Conservation (phyloP, 1,140 invertebrate genomes). For the Caenorhabditis brenneri region DNA sequence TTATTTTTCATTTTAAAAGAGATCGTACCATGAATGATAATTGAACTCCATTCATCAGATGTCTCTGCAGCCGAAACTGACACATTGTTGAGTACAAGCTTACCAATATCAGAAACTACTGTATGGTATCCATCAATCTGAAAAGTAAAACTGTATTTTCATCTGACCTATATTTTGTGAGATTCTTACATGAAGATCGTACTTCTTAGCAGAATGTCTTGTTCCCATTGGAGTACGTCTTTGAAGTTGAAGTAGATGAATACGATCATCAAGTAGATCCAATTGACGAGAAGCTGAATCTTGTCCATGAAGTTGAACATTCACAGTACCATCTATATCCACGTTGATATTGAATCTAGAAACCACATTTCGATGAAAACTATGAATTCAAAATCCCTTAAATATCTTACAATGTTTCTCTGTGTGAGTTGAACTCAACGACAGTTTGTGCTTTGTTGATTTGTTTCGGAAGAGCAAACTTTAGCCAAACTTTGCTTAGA, state of each 20-base stretch:
- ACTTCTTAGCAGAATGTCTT: constrained; percentile 43
- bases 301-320: neutral
- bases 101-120: constrained; percentile 44
- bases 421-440: constrained; percentile 48
- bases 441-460: neutral
- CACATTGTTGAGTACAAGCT: constrained; percentile 44
- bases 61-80: constrained; percentile 30
- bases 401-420: constrained; percentile 45
- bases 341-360: constrained; percentile 28
- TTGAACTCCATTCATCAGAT: constrained; percentile 10
- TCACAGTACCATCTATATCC: neutral
- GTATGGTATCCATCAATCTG: constrained; percentile 44
- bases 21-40: constrained; percentile 44
- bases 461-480: constrained; percentile 37
- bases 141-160: too few species aligned
- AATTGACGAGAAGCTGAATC: constrained; percentile 14
- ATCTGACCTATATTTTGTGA: neutral
- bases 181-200: constrained; percentile 21
- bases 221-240: constrained; percentile 47
- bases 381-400: neutral
- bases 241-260: constrained; percentile 34
- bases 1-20: neutral
- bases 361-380: too few species aligned
- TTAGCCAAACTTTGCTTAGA: constrained; percentile 47
- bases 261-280: constrained; percentile 20